Conservation (phyloP, 35 echinoderm and acorn worm species). For the Chiridota heheva region DNA sequence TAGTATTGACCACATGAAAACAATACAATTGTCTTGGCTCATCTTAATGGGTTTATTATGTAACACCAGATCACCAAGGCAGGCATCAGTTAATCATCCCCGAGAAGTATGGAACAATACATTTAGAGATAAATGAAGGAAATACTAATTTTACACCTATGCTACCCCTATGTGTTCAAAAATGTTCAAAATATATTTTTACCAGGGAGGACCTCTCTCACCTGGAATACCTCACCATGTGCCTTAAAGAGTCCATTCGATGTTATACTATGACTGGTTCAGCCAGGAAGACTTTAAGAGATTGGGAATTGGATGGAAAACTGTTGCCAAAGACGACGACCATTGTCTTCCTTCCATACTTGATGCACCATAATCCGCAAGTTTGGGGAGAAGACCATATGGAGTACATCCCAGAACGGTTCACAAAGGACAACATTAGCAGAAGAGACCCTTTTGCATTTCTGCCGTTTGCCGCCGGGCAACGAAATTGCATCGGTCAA, state of each 20-base stretch:
- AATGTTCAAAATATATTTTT: no score
- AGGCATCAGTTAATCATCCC: no score
- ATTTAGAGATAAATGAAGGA: no score
- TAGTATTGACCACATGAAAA: no score
- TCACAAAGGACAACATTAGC: constrained; percentile 14
- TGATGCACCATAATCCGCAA: constrained; percentile 25
- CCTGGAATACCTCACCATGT: constrained; percentile 7
- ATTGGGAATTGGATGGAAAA: not conserved
- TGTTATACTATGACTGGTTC: not conserved
- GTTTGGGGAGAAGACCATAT: constrained; percentile 14
- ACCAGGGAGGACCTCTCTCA: not conserved
- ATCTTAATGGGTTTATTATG: no score
- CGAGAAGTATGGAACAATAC: no score
- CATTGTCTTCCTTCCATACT: not conserved
- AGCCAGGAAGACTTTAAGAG: not conserved
- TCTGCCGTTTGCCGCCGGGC: constrained; percentile 44
- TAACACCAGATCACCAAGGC: no score
- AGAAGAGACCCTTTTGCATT: constrained; percentile 36
- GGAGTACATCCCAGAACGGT: constrained; percentile 42
- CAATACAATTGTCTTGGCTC: no score
- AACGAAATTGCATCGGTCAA: no score
- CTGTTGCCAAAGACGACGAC: not conserved
- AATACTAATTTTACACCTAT: no score
- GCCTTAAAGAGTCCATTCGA: constrained; percentile 18
- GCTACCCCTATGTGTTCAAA: no score